These are phyloP conservation scores for Unio delphinus DNA, from an alignment of 2,888 invertebrate genomes.

Conservation along the genomic window DNA sequence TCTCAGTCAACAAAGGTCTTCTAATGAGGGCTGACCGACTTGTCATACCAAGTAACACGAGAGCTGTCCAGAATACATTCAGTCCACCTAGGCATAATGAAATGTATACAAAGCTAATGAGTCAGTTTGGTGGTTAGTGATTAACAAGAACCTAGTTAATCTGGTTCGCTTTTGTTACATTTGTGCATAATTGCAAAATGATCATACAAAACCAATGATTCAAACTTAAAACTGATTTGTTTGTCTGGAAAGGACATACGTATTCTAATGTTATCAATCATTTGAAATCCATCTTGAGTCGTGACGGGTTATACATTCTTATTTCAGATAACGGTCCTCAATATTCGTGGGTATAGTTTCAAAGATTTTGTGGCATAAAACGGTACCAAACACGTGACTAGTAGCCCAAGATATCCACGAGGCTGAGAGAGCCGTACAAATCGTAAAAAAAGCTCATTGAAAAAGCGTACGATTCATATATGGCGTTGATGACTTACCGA, in stretches of 20 bases:
- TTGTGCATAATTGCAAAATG: conserved; percentile 1
- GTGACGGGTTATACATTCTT: conserved; percentile 9
- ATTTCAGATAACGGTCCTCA: conserved; percentile 9
- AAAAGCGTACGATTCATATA: background rate
- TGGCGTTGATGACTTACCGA: conserved; percentile 1
- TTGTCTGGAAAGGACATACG: conserved; percentile 1
- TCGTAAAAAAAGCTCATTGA: conserved; percentile 2
- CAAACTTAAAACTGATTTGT: conserved; percentile 5
- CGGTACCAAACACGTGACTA: conserved; percentile 3
- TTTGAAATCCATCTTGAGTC: conserved; percentile 9
- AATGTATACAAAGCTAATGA: conserved; percentile 12
- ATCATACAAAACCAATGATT: conserved; percentile 9
- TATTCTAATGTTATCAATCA: conserved; percentile 4
- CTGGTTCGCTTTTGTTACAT: background rate
- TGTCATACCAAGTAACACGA: conserved; percentile 7
- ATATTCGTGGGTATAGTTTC: conserved; percentile 3
- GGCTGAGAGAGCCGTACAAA: conserved; percentile 7
- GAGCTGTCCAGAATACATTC: conserved; percentile 9
- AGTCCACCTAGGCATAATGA: conserved; percentile 14
- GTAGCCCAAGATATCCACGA: conserved; percentile 7
- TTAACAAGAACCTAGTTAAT: conserved; percentile 2
- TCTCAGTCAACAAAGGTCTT: conserved; percentile 3
- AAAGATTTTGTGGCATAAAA: conserved; percentile 1
- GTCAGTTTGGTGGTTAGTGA: conserved; percentile 17
- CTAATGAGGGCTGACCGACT: conserved; percentile 6